A percentile compares a stretch with the other conserved stretches of the same genome.
phyloP scores from a whole-genome alignment of 2,888 invertebrate species.

The Agapostemon virescens region DNA sequence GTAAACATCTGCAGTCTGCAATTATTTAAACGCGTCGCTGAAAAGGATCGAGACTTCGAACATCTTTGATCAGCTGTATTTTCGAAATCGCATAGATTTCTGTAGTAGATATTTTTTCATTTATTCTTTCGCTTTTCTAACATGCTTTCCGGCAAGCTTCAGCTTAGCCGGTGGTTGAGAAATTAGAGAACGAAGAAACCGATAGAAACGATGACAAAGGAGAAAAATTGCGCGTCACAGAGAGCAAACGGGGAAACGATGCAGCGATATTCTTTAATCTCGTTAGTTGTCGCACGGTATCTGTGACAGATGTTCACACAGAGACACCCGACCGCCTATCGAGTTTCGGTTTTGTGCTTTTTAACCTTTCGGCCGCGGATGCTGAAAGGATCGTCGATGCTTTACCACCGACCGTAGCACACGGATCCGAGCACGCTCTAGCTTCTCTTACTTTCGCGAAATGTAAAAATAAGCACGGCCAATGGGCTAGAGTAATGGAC shows the following conservation, averaged over 20 bases:
- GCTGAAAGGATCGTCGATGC: conserved; percentile 50
- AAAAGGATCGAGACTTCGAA: background rate
- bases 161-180: background rate
- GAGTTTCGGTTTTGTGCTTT: conserved; percentile 62
- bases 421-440: background rate
- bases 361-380: conserved; percentile 58
- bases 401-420: background rate
- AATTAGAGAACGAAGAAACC: background rate
- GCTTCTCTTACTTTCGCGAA: conserved; percentile 19
- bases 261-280: conserved; percentile 64
- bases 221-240: background rate
- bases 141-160: background rate
- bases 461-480: conserved; percentile 42
- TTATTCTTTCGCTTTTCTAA: background rate
- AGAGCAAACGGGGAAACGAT: conserved; percentile 37
- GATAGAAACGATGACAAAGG: background rate
- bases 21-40: background rate
- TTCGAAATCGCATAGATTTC: too few relatives aligned
- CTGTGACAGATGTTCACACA: conserved; percentile 57
- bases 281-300: conserved; percentile 48
- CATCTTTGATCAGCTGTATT: background rate
- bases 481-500: conserved; percentile 5
- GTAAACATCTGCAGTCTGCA: background rate
- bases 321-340: conserved; percentile 51
- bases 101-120: background rate